Conservation (phyloP, 2,888 invertebrate species). For the Drosophila siamana region DNA sequence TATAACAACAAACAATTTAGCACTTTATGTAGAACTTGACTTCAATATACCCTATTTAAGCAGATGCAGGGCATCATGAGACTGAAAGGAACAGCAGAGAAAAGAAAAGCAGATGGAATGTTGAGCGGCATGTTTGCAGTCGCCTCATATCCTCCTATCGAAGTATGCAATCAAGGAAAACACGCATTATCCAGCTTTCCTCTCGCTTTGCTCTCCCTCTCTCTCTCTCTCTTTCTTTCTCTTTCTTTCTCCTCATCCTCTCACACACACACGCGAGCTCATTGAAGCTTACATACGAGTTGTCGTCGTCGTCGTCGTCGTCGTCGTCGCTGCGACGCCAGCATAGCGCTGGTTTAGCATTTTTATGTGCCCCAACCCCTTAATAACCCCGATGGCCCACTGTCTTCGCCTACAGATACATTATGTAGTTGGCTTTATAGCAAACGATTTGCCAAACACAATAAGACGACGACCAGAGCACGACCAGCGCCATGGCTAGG, state of each 20-base stretch:
- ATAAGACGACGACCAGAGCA: constrained; percentile 67
- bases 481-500: constrained; percentile 7
- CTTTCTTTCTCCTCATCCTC: constrained; percentile 13
- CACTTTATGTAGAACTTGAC: too few species aligned
- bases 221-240: too few species aligned
- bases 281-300: constrained; percentile 19
- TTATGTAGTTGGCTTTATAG: constrained; percentile 81
- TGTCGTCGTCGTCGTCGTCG: constrained; percentile 40
- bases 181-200: constrained; percentile 66
- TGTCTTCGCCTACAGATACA: constrained; percentile 67
- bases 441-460: constrained; percentile 80
- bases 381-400: constrained; percentile 6
- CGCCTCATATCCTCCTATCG: constrained; percentile 69
- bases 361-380: constrained; percentile 61
- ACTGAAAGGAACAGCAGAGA: background rate
- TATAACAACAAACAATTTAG: too few species aligned
- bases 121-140: constrained; percentile 65
- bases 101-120: constrained; percentile 12
- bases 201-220: background rate
- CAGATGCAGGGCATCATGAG: background rate
- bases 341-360: constrained; percentile 75
- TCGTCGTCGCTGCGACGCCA: constrained; percentile 62
- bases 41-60: background rate
- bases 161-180: constrained; percentile 76
- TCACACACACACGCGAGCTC: constrained; percentile 5